phyloP scores from a whole-genome alignment of 2,113 vertebrate species.

The Pachyramphus minor region DNA sequence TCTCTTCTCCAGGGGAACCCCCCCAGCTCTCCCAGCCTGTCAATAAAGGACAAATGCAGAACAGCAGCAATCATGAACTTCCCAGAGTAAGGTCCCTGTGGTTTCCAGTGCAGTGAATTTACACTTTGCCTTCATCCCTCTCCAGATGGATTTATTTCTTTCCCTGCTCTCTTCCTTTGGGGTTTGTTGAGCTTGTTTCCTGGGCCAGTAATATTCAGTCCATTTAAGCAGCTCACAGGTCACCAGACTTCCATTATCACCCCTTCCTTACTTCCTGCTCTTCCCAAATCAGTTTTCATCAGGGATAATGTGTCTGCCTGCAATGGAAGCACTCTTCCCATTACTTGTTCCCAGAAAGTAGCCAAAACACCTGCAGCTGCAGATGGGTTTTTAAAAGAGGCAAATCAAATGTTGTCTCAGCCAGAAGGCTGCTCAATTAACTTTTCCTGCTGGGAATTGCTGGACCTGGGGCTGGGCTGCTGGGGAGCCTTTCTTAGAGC shows the following conservation, averaged over 20 bases:
- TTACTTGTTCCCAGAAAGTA: neutral
- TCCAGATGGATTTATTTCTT: neutral
- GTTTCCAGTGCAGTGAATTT: neutral
- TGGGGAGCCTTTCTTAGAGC: neutral
- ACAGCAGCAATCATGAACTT: neutral
- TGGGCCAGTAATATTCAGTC: neutral
- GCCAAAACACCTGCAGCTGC: neutral
- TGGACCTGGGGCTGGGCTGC: neutral
- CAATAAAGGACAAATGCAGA: neutral
- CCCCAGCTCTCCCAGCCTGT: neutral
- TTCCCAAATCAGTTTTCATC: neutral
- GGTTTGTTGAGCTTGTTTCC: neutral
- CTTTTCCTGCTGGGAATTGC: slow-evolving; percentile 22
- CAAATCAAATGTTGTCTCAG: slow-evolving; percentile 30
- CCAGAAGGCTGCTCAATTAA: slow-evolving; percentile 17
- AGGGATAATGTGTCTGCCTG: neutral
- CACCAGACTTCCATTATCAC: neutral
- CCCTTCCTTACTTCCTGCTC: neutral
- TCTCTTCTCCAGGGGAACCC: neutral
- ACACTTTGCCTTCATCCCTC: neutral
- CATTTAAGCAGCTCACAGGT: neutral
- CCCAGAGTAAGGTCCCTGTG: neutral
- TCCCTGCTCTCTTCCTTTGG: neutral
- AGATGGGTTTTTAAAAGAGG: neutral
- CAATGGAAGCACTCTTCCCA: neutral